A percentile compares a stretch with the other conserved stretches of the same genome.
phyloP scores from a whole-genome alignment of 2,888 invertebrate species.

The Scaptomyza flava region DNA sequence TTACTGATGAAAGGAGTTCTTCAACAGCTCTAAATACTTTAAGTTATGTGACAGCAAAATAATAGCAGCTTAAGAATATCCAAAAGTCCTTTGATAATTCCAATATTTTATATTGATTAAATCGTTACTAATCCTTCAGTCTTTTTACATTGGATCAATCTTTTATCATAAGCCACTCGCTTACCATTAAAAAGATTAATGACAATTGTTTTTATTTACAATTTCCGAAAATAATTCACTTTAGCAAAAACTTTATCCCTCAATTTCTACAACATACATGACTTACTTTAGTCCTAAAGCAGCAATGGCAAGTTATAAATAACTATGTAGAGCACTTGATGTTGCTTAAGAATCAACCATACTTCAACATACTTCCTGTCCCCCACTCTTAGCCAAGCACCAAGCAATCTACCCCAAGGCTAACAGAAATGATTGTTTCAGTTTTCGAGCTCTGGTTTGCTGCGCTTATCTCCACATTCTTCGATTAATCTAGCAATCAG shows the following conservation, averaged over 20 bases:
- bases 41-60: not conserved
- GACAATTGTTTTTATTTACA: conserved; percentile 2
- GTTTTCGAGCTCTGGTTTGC: conserved; percentile 11
- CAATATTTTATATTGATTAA: too few relatives aligned
- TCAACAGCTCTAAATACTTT: conserved; percentile 1
- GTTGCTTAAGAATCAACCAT: not conserved
- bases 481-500: conserved; percentile 50
- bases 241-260: conserved; percentile 3
- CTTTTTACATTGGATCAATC: not conserved
- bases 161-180: not conserved
- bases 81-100: too few relatives aligned
- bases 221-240: conserved; percentile 3
- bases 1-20: not conserved
- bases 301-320: conserved; percentile 7
- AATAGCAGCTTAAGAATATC: too few relatives aligned
- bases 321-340: conserved; percentile 8
- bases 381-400: not conserved
- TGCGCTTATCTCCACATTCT: conserved; percentile 15
- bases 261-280: conserved; percentile 6
- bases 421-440: conserved; percentile 26
- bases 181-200: conserved; percentile 2
- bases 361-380: not conserved
- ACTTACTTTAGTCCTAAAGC: conserved; percentile 7
- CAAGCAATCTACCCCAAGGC: not conserved
- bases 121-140: not conserved